Conservation (phyloP, 1,140 invertebrate species). For the Caerostris darwini region DNA sequence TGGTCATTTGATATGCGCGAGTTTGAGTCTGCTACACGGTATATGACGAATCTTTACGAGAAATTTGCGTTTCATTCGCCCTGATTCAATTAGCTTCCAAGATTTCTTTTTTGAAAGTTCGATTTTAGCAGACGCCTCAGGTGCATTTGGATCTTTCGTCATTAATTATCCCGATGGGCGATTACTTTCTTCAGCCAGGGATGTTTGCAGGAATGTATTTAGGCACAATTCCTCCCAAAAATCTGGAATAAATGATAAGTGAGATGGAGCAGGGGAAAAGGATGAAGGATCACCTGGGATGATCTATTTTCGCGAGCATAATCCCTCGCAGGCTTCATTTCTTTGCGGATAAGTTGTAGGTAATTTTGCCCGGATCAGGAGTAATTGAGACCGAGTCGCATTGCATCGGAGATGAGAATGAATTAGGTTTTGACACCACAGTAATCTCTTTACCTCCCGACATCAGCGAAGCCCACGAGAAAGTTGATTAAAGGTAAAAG, state of each 20-base stretch:
- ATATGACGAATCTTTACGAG: no score
- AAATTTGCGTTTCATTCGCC: no score
- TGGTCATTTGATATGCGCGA: no score
- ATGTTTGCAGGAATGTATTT: neutral
- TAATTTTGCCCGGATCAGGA: neutral
- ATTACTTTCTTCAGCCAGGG: no score
- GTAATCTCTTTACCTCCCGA: neutral
- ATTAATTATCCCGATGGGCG: no score
- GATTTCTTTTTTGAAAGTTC: no score
- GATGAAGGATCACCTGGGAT: neutral
- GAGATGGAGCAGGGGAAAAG: neutral
- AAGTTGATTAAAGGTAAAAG: conserved; percentile 20
- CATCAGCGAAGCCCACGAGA: neutral
- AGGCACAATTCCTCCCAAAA: neutral
- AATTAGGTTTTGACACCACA: conserved; percentile 5
- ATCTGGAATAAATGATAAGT: neutral
- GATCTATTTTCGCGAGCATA: conserved; percentile 11
- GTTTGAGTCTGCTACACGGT: no score
- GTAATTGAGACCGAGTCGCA: neutral
- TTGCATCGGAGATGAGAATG: conserved; percentile 21
- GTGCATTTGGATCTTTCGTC: no score
- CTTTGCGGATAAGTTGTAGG: conserved; percentile 14
- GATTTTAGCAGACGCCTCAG: no score
- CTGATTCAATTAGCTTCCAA: no score
- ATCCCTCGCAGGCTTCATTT: neutral